Evolutionary conservation across 2,113 vertebrate genomes (phyloP).

Genomic region (Salvator merianae): DNA sequence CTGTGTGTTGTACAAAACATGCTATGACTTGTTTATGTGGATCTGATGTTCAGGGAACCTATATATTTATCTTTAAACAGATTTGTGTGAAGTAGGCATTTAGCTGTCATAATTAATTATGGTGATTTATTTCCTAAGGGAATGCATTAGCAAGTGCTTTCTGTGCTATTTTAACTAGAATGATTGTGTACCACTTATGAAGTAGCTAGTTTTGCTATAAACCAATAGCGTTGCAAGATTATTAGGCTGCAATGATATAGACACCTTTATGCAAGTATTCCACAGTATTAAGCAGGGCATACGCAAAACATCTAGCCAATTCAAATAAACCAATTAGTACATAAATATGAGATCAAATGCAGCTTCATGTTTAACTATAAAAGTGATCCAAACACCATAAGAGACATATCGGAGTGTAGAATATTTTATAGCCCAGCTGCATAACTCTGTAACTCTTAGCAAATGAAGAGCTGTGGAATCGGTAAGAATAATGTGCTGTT

Average conservation of each 20-base stretch:
- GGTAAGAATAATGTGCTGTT: conserved; percentile 20
- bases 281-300: neutral
- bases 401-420: conserved; percentile 26
- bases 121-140: neutral
- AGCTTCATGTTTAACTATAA: conserved; percentile 37
- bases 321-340: conserved; percentile 16
- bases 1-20: neutral
- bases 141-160: conserved; percentile 7
- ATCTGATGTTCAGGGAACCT: neutral
- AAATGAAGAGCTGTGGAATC: conserved; percentile 30
- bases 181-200: neutral
- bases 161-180: conserved; percentile 20
- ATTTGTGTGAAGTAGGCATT: neutral
- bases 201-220: neutral
- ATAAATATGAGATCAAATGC: conserved; percentile 19
- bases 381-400: conserved; percentile 26
- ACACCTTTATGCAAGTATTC: neutral
- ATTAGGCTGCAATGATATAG: neutral
- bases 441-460: conserved; percentile 6
- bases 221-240: conserved; percentile 4
- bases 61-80: neutral
- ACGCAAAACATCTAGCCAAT: conserved; percentile 18
- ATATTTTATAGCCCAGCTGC: conserved; percentile 28
- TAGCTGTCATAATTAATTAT: conserved; percentile 2
- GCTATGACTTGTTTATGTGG: neutral